phyloP scores from a whole-genome alignment of 2,797 vertebrate species.

The Lophius americanus region DNA sequence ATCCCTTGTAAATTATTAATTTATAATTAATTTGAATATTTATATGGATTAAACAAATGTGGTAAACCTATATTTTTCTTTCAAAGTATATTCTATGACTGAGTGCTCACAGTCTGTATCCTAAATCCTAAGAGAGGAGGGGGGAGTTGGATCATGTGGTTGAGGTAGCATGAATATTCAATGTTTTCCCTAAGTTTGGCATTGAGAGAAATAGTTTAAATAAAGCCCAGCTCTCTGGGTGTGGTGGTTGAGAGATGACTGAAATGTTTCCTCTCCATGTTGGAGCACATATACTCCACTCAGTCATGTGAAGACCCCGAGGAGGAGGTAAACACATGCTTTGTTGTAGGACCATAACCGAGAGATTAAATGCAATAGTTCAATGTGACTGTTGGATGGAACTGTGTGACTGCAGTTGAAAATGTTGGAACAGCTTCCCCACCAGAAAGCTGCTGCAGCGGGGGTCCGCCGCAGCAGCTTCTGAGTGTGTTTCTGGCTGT shows the following conservation, averaged over 20 bases:
- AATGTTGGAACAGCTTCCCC: conserved; percentile 61
- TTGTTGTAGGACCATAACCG: conserved; percentile 66
- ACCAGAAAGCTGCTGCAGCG: conserved; percentile 57
- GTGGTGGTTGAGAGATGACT: conserved; percentile 44
- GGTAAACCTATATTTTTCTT: too few relatives aligned
- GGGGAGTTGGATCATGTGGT: conserved; percentile 26
- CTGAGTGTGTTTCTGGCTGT: conserved; percentile 27
- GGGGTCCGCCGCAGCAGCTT: conserved; percentile 23
- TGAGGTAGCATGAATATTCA: conserved; percentile 23
- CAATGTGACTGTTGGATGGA: conserved; percentile 59
- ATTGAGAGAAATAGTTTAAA: conserved; percentile 34
- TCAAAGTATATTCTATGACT: too few relatives aligned
- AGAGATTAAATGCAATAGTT: conserved; percentile 69
- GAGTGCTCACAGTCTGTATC: not conserved
- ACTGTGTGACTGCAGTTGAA: conserved; percentile 64
- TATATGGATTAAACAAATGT: too few relatives aligned
- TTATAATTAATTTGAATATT: too few relatives aligned
- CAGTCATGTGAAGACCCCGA: conserved; percentile 63
- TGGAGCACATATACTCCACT: conserved; percentile 58
- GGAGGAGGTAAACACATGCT: conserved; percentile 68
- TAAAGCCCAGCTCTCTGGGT: conserved; percentile 53
- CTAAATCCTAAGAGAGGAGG: conserved; percentile 30
- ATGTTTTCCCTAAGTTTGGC: conserved; percentile 30
- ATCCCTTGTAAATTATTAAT: too few relatives aligned
- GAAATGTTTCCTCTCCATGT: conserved; percentile 56